These are phyloP conservation scores for Lasioglossum baleicum DNA, from an alignment of 1,140 invertebrate species.

Conservation along the genomic window DNA sequence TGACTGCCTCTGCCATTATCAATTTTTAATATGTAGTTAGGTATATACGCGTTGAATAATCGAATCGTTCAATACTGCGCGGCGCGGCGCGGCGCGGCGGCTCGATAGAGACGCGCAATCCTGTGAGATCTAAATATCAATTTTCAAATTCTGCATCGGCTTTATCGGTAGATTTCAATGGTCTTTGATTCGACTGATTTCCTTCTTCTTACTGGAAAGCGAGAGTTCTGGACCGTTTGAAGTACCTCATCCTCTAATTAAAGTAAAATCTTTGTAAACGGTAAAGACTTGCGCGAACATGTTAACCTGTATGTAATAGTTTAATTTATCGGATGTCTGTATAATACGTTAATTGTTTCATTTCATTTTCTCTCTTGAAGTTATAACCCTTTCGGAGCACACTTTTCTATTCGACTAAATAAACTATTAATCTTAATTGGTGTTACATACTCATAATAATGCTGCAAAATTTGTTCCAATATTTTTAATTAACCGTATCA, in stretches of 20 bases:
- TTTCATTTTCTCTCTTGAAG: not conserved
- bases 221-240: conserved; percentile 6
- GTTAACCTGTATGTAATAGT: not conserved
- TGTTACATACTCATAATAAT: no score
- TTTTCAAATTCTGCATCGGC: no score
- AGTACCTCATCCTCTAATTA: not conserved
- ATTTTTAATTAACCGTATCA: no score
- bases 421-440: not conserved
- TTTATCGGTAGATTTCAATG: not conserved
- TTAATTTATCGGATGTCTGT: not conserved
- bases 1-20: no score
- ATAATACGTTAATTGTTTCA: conserved; percentile 9
- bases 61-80: no score
- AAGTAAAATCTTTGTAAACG: not conserved
- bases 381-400: not conserved
- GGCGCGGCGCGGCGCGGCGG: no score
- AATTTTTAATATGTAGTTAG: no score
- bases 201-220: no score
- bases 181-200: not conserved
- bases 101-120: no score
- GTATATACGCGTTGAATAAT: no score
- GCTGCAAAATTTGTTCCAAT: no score
- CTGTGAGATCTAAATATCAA: no score
- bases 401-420: not conserved
- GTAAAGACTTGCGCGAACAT: not conserved